Conservation (phyloP, 2,113 vertebrate species). For the Saguinus imperator region DNA sequence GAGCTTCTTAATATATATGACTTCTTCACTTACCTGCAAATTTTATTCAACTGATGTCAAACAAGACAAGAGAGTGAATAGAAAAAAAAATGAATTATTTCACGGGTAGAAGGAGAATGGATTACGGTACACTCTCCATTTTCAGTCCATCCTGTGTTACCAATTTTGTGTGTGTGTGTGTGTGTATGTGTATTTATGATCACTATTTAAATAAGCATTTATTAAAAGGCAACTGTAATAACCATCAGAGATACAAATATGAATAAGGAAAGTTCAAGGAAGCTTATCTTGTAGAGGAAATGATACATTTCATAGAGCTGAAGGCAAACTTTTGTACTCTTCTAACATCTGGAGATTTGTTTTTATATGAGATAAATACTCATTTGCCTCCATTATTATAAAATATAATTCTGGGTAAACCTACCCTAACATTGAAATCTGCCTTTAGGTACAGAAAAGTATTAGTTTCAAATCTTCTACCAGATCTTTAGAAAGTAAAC, state of each 20-base stretch:
- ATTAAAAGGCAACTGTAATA: background rate
- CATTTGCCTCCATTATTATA: background rate
- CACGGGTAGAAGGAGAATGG: background rate
- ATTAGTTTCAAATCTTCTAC: background rate
- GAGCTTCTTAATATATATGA: background rate
- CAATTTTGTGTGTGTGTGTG: background rate
- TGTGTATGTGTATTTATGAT: background rate
- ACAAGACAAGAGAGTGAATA: background rate
- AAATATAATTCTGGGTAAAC: background rate
- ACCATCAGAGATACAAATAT: background rate
- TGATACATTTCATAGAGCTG: background rate
- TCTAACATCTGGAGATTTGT: background rate
- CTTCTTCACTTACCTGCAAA: background rate
- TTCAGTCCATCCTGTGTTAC: background rate
- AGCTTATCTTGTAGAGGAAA: background rate
- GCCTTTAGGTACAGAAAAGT: background rate
- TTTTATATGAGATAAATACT: background rate
- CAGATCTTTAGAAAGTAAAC: background rate
- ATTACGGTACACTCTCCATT: background rate
- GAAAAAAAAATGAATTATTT: background rate
- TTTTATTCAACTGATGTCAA: background rate
- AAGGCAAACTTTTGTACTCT: background rate
- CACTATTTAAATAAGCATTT: background rate
- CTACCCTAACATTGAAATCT: background rate
- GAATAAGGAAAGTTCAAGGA: background rate